These are phyloP conservation scores for Noturus placidus DNA, from an alignment of 2,113 vertebrate genomes.

Conservation along the genomic window DNA sequence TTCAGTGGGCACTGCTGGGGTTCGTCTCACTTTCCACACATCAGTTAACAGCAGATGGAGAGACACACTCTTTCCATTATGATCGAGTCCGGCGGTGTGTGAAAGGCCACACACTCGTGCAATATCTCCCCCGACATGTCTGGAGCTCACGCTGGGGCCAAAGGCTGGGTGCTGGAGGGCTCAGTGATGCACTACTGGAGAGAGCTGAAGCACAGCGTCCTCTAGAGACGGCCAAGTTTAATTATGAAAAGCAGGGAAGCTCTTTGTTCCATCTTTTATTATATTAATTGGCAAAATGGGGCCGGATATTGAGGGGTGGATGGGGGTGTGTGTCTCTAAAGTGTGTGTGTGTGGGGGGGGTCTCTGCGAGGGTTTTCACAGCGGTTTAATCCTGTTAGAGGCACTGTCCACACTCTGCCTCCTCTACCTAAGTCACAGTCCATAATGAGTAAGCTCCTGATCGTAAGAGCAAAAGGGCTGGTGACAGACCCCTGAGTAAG, in stretches of 20 bases:
- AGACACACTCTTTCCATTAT: slow-evolving; percentile 40
- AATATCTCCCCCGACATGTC: slow-evolving; percentile 23
- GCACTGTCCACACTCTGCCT: slow-evolving; percentile 34
- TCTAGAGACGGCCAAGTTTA: slow-evolving; percentile 72
- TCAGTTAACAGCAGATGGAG: slow-evolving; percentile 46
- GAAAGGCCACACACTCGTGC: slow-evolving; percentile 26
- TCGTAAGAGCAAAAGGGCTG: slow-evolving; percentile 48
- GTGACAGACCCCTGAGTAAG: slow-evolving; percentile 35
- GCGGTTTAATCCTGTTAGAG: slow-evolving; percentile 73
- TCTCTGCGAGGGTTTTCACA: slow-evolving; percentile 62
- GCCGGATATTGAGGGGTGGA: slow-evolving; percentile 39
- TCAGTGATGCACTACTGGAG: slow-evolving; percentile 58
- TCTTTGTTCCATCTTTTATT: slow-evolving; percentile 79
- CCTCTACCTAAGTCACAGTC: slow-evolving; percentile 28
- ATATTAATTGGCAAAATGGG: slow-evolving; percentile 77
- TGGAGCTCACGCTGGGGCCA: slow-evolving; percentile 23
- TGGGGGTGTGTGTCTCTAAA: slow-evolving; percentile 47
- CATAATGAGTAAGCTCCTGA: slow-evolving; percentile 71
- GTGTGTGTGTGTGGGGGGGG: no score
- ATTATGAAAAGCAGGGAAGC: slow-evolving; percentile 71
- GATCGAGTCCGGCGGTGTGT: slow-evolving; percentile 20
- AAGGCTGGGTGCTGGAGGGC: slow-evolving; percentile 33
- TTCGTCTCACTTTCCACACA: slow-evolving; percentile 69
- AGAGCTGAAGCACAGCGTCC: slow-evolving; percentile 59
- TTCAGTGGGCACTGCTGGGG: slow-evolving; percentile 56